Evolutionary conservation across 2,113 vertebrate species (phyloP).

Genomic region (Diadophis punctatus): DNA sequence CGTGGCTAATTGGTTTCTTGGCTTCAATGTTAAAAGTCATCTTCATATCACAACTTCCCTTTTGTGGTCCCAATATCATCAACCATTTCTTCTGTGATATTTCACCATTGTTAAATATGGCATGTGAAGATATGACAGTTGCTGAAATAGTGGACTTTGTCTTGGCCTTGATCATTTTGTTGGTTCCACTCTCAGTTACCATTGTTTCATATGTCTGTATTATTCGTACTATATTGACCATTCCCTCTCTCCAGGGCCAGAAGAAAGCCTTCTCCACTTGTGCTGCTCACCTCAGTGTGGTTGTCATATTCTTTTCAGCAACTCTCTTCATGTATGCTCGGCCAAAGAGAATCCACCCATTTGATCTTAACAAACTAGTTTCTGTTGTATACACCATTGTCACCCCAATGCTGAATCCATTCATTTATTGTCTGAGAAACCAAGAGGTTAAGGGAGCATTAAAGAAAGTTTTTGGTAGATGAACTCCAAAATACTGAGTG

Average conservation of each 20-base stretch:
- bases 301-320: conserved; percentile 56
- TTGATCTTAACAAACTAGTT: conserved; percentile 42
- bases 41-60: conserved; percentile 35
- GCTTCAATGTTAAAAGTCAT: conserved; percentile 22
- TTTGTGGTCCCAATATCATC: conserved; percentile 52
- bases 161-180: conserved; percentile 39
- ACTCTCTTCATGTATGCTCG: conserved; percentile 56
- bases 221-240: conserved; percentile 6
- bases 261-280: conserved; percentile 59
- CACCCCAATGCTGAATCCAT: conserved; percentile 38
- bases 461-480: conserved; percentile 16
- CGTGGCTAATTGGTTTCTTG: conserved; percentile 44
- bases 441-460: conserved; percentile 47
- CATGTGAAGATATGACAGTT: conserved; percentile 34
- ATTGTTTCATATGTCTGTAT: conserved; percentile 50
- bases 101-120: conserved; percentile 50
- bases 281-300: conserved; percentile 50
- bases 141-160: conserved; percentile 50
- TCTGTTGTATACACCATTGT: conserved; percentile 48
- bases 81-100: conserved; percentile 57
- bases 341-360: conserved; percentile 32
- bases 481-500: background rate
- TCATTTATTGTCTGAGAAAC: conserved; percentile 58
- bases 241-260: background rate
- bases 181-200: conserved; percentile 15